A percentile compares a stretch with the other conserved stretches of the same genome.
Evolutionary conservation across 2,888 invertebrate genomes (phyloP).

Genomic region (Megastigmus dorsalis): DNA sequence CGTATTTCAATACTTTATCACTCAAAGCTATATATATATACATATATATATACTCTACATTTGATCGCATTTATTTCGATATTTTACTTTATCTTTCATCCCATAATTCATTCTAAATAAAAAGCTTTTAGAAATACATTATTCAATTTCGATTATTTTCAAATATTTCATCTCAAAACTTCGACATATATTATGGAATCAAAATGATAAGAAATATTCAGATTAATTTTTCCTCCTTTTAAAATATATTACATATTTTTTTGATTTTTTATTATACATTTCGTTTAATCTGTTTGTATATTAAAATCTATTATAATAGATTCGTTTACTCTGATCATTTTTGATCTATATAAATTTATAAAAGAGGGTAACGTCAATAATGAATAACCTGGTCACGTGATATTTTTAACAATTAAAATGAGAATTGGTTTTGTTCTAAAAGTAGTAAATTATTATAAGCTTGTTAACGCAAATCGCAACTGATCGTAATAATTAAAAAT

Average conservation of each 20-base stretch:
- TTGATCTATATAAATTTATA: neutral
- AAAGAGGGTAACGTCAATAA: neutral
- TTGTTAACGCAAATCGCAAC: too few species aligned
- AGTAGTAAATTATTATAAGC: too few species aligned
- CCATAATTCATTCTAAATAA: constrained; percentile 12
- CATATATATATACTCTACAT: neutral
- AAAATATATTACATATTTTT: too few species aligned
- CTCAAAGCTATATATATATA: too few species aligned
- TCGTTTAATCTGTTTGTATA: too few species aligned
- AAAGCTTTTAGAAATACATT: constrained; percentile 7
- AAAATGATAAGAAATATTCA: constrained; percentile 1
- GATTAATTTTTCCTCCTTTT: neutral
- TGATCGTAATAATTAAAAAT: too few species aligned
- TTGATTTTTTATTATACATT: too few species aligned
- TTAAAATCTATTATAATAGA: too few species aligned
- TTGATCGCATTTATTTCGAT: constrained; percentile 4
- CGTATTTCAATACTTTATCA: constrained; percentile 39
- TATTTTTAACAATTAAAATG: neutral
- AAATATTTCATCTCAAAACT: neutral
- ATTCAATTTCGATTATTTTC: constrained; percentile 15
- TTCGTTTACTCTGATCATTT: neutral
- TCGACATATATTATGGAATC: constrained; percentile 16
- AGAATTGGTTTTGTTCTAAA: too few species aligned
- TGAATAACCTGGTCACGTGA: neutral
- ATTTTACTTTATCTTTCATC: constrained; percentile 19